A percentile compares a stretch with the other conserved stretches of the same genome.
Conservation (phyloP, 1,140 invertebrate genomes). For the Listronotus oregonensis region DNA sequence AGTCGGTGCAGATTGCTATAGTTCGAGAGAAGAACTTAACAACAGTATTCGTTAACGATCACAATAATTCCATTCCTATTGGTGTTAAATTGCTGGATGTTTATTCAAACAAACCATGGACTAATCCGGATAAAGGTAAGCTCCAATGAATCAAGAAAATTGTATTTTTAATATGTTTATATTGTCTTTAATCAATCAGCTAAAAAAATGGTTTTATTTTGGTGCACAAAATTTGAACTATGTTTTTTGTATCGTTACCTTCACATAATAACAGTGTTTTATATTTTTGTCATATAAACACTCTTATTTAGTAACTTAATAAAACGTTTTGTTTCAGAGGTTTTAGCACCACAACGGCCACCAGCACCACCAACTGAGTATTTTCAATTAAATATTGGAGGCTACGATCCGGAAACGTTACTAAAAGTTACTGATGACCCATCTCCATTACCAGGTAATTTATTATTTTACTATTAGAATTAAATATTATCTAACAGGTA, state of each 20-base stretch:
- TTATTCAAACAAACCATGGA: conserved; percentile 83
- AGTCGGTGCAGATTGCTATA: conserved; percentile 84
- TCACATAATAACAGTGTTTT: too few relatives aligned
- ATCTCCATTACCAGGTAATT: conserved; percentile 60
- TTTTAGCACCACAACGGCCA: conserved; percentile 81
- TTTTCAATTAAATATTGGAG: conserved; percentile 87
- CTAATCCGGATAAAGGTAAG: conserved; percentile 77
- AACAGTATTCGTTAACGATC: conserved; percentile 82
- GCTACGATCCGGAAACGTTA: conserved; percentile 77
- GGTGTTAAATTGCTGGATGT: conserved; percentile 72
- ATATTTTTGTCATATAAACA: too few relatives aligned
- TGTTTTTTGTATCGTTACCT: too few relatives aligned
- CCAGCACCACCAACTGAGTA: conserved; percentile 82
- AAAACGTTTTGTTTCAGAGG: conserved; percentile 72
- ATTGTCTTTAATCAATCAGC: too few relatives aligned
- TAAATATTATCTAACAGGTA: too few relatives aligned
- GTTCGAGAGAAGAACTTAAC: conserved; percentile 73
- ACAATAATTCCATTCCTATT: conserved; percentile 71
- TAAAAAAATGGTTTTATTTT: too few relatives aligned
- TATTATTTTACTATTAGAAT: neutral
- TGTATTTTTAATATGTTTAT: too few relatives aligned
- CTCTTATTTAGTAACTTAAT: too few relatives aligned
- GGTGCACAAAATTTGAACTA: neutral
- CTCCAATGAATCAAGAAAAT: too few relatives aligned
- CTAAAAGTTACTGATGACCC: conserved; percentile 64